phyloP scores from a whole-genome alignment of 2,888 invertebrate genomes.

The Patella depressa region DNA sequence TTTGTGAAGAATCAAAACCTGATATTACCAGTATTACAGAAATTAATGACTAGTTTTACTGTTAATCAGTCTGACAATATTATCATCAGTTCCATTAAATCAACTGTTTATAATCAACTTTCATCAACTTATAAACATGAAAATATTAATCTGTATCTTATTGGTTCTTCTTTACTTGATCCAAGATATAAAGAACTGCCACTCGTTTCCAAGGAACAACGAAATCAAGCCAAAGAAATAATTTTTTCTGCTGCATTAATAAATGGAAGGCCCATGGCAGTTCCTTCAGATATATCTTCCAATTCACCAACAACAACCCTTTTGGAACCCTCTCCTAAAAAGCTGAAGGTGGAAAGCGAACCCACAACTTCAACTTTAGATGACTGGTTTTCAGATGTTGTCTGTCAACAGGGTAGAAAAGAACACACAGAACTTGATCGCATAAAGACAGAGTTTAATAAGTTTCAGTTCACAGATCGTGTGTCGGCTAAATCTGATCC shows the following conservation, averaged over 20 bases:
- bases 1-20: background rate
- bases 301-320: too few relatives aligned
- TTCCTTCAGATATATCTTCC: background rate
- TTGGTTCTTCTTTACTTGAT: conserved; percentile 4
- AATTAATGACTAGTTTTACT: conserved; percentile 1
- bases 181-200: conserved; percentile 6
- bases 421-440: background rate
- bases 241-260: background rate
- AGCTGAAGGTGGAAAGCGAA: background rate
- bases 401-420: background rate
- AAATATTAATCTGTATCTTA: background rate
- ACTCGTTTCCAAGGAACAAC: background rate
- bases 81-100: background rate
- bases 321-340: background rate
- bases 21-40: conserved; percentile 5
- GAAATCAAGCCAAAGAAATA: background rate
- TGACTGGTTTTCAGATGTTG: conserved; percentile 4
- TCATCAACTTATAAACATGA: background rate
- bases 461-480: conserved; percentile 7
- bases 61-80: background rate
- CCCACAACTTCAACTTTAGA: background rate
- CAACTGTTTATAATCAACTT: background rate
- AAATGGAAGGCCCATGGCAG: background rate
- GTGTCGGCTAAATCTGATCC: conserved; percentile 2
- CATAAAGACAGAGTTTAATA: background rate